Percentiles rank a stretch among this genome's conserved stretches.
phyloP scores from a whole-genome alignment of 2,888 invertebrate genomes.

The Fragum whitleyi region DNA sequence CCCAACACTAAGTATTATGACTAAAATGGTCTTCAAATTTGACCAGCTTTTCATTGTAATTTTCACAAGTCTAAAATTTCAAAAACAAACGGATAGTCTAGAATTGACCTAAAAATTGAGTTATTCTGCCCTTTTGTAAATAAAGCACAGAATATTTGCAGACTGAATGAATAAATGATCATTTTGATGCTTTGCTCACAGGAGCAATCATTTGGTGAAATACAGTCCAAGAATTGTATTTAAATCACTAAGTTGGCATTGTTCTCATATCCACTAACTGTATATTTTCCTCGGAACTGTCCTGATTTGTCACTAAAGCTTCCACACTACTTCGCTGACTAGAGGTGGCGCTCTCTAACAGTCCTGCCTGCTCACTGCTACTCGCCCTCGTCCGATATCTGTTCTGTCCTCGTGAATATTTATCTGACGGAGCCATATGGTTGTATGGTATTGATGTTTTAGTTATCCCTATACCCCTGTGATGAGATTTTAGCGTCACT shows the following conservation, averaged over 20 bases:
- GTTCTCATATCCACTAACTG: constrained; percentile 60
- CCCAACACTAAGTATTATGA: too few relatives aligned
- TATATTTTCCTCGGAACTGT: constrained; percentile 57
- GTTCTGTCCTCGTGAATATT: constrained; percentile 57
- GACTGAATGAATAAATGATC: too few relatives aligned
- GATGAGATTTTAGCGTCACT: constrained; percentile 65
- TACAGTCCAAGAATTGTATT: too few relatives aligned
- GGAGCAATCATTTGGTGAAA: too few relatives aligned
- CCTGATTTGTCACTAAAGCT: constrained; percentile 43
- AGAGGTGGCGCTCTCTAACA: constrained; percentile 73
- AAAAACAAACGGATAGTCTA: too few relatives aligned
- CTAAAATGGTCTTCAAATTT: too few relatives aligned
- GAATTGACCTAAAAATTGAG: too few relatives aligned
- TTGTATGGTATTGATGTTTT: constrained; percentile 67
- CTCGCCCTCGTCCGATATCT: constrained; percentile 65
- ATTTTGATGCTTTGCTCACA: too few relatives aligned
- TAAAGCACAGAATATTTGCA: too few relatives aligned
- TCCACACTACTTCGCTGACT: constrained; percentile 72
- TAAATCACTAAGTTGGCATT: constrained; percentile 53
- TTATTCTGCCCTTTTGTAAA: too few relatives aligned
- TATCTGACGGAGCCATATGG: constrained; percentile 53
- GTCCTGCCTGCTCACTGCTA: constrained; percentile 72
- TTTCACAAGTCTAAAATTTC: too few relatives aligned
- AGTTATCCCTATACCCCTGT: constrained; percentile 61
- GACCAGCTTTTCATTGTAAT: too few relatives aligned